A percentile compares a stretch with the other conserved stretches of the same genome.
These are phyloP conservation scores for Gastracanthus pulcherrimus DNA, from an alignment of 2,888 invertebrate species.

Conservation along the genomic window DNA sequence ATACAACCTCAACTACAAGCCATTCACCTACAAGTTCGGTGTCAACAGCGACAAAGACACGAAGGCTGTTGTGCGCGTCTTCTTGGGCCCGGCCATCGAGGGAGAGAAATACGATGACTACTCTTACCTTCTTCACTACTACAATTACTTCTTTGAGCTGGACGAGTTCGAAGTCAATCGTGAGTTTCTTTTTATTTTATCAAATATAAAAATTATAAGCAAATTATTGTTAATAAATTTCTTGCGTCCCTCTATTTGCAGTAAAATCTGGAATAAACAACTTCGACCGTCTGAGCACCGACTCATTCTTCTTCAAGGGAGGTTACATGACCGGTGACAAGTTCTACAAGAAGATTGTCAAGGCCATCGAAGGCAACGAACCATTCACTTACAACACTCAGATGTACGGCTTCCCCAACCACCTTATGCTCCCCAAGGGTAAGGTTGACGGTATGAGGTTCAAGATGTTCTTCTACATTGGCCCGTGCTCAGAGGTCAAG, in stretches of 20 bases:
- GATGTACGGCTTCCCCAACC: conserved; percentile 78
- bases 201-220: background rate
- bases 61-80: conserved; percentile 82
- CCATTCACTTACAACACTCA: conserved; percentile 71
- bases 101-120: conserved; percentile 79
- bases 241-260: conserved; percentile 56
- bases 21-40: conserved; percentile 82
- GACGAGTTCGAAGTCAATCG: conserved; percentile 80
- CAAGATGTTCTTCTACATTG: conserved; percentile 82
- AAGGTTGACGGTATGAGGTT: conserved; percentile 82
- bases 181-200: conserved; percentile 73
- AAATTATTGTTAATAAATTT: background rate
- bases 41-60: conserved; percentile 82
- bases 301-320: conserved; percentile 67
- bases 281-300: conserved; percentile 69
- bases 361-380: conserved; percentile 70
- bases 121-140: conserved; percentile 76
- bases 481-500: conserved; percentile 79
- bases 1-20: conserved; percentile 85
- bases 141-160: conserved; percentile 81
- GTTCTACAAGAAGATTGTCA: conserved; percentile 70
- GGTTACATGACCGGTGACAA: conserved; percentile 66
- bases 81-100: conserved; percentile 85
- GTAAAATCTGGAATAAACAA: conserved; percentile 72
- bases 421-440: conserved; percentile 83